Base-by-base conservation (phyloP, 2,888 invertebrate genomes). In the Eurytoma adleriae region DNA sequence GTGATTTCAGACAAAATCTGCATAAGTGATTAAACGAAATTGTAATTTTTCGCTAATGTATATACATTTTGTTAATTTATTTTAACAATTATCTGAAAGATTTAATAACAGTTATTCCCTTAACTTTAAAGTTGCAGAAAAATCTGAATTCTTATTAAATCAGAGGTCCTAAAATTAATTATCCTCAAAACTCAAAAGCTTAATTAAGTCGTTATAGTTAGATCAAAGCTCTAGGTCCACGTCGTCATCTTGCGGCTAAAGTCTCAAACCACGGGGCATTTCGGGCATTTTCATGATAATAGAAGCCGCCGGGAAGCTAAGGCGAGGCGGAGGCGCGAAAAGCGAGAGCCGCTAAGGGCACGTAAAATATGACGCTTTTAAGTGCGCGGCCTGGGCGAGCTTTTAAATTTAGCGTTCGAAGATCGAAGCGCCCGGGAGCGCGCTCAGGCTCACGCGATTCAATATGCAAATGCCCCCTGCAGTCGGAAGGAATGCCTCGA, bases 321-420 rank as follows among this genome's bases (percentile, higher is more conserved):
- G 52, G 16, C 3, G 30, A 50, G 40, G 20, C 56, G 27, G 56
- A 69, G 64, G 30, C 30, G 73, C 2, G 52, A 72, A 62, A 57
- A 40, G 64, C 62, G 24, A 30, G 48, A 52, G 30, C 54, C 16
- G n/a, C 27, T 73, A 76, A 66, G 61, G 61, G 71, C 71, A 84
- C 75, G 85, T 88, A 86, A 89, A 89, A 89, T 89, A 89, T 88
- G 86, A 89, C 86, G 88, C 89, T 88, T 88, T 88, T 88, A 88
- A 85, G 85, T 79, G 82, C 79, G 78, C 59, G 18, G 57, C 24
- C 20, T 13, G 57, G 57, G 62, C 83, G 80, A 82, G 85, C 85
- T 86, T 87, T 89, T 88, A 87, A 88, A 89, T 88, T 84, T 88
- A 83, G 73, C 83, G 84, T 84, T 86, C 85, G 84, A 85, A 85